Percentiles rank a stretch among this genome's conserved stretches.
These are phyloP conservation scores for Zoroaster sp. DNA, from an alignment of 53 echinoderm and acorn worm genomes.

Conservation along the genomic window DNA sequence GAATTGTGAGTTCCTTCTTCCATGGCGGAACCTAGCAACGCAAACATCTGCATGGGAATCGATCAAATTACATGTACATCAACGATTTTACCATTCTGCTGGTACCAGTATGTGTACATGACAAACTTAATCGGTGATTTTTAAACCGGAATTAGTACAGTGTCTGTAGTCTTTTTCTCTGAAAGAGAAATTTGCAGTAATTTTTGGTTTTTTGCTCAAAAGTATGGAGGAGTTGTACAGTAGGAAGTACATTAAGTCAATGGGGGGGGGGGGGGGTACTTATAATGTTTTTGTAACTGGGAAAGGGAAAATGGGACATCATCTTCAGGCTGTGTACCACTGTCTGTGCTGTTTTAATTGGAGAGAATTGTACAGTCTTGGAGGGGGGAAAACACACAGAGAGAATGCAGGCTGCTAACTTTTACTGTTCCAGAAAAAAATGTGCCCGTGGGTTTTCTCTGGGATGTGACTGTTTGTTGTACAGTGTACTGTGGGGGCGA, in stretches of 20 bases:
- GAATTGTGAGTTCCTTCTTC: neutral
- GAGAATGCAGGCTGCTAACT: too few relatives aligned
- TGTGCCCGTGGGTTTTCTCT: neutral
- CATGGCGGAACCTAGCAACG: conserved; percentile 7
- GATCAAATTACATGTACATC: neutral
- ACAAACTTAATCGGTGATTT: neutral
- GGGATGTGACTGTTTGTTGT: neutral
- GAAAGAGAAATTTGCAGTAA: neutral
- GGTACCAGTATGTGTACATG: neutral
- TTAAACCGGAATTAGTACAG: neutral
- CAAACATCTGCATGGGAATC: neutral
- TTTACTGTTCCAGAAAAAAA: neutral
- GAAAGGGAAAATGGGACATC: neutral
- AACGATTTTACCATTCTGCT: neutral
- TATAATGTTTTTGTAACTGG: neutral
- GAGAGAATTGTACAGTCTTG: too few relatives aligned
- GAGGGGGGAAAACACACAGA: too few relatives aligned
- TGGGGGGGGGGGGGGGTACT: neutral
- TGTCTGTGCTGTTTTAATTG: neutral
- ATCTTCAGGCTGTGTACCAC: neutral
- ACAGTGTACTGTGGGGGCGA: too few relatives aligned
- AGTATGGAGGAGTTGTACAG: neutral
- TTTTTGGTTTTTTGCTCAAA: neutral
- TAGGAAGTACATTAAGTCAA: neutral
- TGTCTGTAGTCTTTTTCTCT: neutral